Evolutionary conservation across 2,797 vertebrate genomes (phyloP).

Genomic region (Enteromius mattozi): DNA sequence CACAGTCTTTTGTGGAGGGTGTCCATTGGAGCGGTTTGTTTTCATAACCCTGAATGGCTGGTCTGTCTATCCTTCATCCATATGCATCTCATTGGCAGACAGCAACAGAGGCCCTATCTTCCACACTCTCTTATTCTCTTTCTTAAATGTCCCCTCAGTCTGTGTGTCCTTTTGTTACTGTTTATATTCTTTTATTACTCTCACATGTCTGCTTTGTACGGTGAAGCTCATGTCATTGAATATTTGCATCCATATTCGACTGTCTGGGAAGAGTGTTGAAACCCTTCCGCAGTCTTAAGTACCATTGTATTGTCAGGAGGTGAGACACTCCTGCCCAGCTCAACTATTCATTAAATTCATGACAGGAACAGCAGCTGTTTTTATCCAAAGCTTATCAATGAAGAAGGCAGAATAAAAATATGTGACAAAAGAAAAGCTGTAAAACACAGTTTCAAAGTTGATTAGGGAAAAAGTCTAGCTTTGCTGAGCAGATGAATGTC

Average conservation of each 20-base stretch:
- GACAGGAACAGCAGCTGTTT: neutral
- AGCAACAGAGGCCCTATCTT: constrained; percentile 47
- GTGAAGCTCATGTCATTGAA: constrained; percentile 54
- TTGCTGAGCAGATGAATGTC: neutral
- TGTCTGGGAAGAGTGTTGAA: constrained; percentile 42
- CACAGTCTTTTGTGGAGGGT: constrained; percentile 27
- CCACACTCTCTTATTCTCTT: constrained; percentile 44
- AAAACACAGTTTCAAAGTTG: neutral
- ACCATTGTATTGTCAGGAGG: constrained; percentile 27
- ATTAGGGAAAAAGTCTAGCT: neutral
- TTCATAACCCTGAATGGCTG: constrained; percentile 34
- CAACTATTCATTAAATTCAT: constrained; percentile 28
- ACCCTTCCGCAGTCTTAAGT: constrained; percentile 38
- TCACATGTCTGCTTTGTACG: constrained; percentile 49
- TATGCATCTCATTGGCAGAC: constrained; percentile 48
- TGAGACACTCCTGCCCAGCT: constrained; percentile 49
- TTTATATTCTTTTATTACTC: constrained; percentile 55
- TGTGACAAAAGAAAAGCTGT: neutral
- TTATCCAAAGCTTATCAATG: neutral
- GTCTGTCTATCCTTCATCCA: constrained; percentile 42
- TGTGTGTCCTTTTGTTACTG: constrained; percentile 46
- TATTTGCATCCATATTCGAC: constrained; percentile 50
- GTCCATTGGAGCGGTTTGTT: constrained; percentile 14
- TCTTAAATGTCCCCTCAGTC: constrained; percentile 45
- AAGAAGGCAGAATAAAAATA: neutral